Evolutionary conservation across 2,888 invertebrate species (phyloP), one percentile per base, ranked within the genome.

Genomic region (Odontothrips loti): DNA sequence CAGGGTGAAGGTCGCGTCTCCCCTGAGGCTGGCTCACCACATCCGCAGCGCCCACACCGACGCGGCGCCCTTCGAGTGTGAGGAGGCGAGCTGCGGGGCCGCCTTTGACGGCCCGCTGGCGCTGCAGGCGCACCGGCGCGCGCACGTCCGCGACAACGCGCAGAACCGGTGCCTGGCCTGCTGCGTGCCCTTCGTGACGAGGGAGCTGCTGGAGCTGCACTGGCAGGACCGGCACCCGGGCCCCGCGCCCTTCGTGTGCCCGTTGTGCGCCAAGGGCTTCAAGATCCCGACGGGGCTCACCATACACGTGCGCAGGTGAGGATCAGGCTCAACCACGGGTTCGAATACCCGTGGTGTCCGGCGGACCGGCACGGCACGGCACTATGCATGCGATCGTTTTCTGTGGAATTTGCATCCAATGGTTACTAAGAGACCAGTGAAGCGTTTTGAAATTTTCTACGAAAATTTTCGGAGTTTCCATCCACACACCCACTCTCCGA

Each of bases 81-180:
- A 75, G 11, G 68, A 75, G 27, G 1, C 12, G 1, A 27, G 12
- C 11, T 75, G 68, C 27, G 68, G 68, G 23, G 9, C 23, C 23
- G 23, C 68, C 23, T 75, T 27, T 10, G 68, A 23, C 68, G 27
- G 68, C 6, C 68, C 68, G 11, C 27, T 75, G 68, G 68, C 23
- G 68, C 68, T 75, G 68, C 68, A 75, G 68, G 0, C 8, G 23
- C 68, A 75, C 68, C 23, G 68, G 23, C 9, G 10, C 12, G 9
- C 9, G 11, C 68, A 75, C 68, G 68, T 75, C 27, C 23, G 27
- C 23, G 23, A 27, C 23, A 75, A 75, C 68, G 9, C 27, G 6
- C 68, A 75, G 27, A 12, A 75, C 23, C 68, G 68, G 27, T 75
- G 68, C 68, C 68, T 75, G 68, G 68, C 68, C 68, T 75, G 68